Evolutionary conservation across 2,888 invertebrate genomes (phyloP), one percentile per base, ranked within the genome.

Genomic region (Ceriagrion tenellum): DNA sequence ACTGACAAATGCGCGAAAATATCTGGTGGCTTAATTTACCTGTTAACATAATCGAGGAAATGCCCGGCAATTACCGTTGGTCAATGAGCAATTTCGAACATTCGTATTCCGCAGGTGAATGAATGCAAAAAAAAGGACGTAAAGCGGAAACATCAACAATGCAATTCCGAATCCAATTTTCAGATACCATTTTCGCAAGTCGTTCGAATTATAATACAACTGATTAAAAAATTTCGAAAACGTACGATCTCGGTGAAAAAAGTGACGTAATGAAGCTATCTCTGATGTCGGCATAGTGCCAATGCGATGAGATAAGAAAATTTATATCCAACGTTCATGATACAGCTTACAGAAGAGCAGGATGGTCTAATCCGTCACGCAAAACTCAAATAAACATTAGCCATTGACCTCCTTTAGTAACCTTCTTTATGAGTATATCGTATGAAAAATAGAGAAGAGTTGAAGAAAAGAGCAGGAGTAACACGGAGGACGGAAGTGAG

Each of bases 1-100:
- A 69, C 69, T 69, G 69, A 69, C 69, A 69, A 69, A 81, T 81
- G 81, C 30, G 81, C 81, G 35, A 35, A 35, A 81, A 35, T 81
- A 35, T 81, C 81, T 18, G n/a, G 26, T n/a, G 35, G 35, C 30
- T 35, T 81, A 35, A 35, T 81, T 81, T 35, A 35, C 35, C 81
- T 81, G 81, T 81, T 81, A 81, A 35, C 81, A 81, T 81, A 81
- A 81, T 35, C 30, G 81, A 81, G 81, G 18, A 35, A 35, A 81
- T 13, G 12, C 30, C 81, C 35, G 13, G n/a, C 12, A 81, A 81
- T 81, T 35, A 81, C 81, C 81, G 26, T 35, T 35, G 81, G 81
- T 26, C 81, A 81, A 81, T 81, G 13, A 81, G 81, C 81, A 81
- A 81, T 81, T 81, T 8, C 81, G 81, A 35, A 81, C 35, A 81